A percentile compares a stretch with the other conserved stretches of the same genome.
phyloP scores from a whole-genome alignment of 2,888 invertebrate genomes.

The Cataglyphis altisquamis region DNA sequence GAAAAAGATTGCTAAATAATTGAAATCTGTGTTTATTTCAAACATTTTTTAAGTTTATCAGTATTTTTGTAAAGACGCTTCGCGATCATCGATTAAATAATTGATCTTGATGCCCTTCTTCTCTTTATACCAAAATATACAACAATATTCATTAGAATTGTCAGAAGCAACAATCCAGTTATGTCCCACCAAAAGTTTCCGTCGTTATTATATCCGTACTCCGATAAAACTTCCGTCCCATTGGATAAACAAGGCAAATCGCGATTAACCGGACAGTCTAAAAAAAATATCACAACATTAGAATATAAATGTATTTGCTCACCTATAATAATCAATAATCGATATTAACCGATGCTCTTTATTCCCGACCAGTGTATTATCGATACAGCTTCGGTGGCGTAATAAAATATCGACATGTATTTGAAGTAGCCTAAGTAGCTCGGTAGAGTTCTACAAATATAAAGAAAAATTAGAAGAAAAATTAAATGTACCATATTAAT shows the following conservation, averaged over 20 bases:
- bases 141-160: constrained; percentile 65
- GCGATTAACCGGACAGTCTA: constrained; percentile 69
- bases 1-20: neutral
- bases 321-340: neutral
- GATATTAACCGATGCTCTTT: constrained; percentile 86
- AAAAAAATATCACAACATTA: constrained; percentile 20
- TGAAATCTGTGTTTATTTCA: neutral
- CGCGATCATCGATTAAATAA: constrained; percentile 40
- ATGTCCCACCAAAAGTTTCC: constrained; percentile 70
- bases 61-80: neutral
- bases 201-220: constrained; percentile 72
- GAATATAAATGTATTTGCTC: neutral
- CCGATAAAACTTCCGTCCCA: constrained; percentile 73
- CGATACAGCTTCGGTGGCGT: constrained; percentile 87
- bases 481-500: constrained; percentile 3
- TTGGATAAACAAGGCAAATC: constrained; percentile 71
- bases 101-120: constrained; percentile 61
- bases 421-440: constrained; percentile 86
- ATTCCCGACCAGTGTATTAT: constrained; percentile 87
- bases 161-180: constrained; percentile 67
- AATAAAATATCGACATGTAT: constrained; percentile 88
- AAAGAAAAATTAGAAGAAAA: neutral
- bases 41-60: neutral
- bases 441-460: constrained; percentile 84
- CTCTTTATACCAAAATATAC: constrained; percentile 74